Evolutionary conservation across 2,888 invertebrate species (phyloP).

Genomic region (Pteria penguin): DNA sequence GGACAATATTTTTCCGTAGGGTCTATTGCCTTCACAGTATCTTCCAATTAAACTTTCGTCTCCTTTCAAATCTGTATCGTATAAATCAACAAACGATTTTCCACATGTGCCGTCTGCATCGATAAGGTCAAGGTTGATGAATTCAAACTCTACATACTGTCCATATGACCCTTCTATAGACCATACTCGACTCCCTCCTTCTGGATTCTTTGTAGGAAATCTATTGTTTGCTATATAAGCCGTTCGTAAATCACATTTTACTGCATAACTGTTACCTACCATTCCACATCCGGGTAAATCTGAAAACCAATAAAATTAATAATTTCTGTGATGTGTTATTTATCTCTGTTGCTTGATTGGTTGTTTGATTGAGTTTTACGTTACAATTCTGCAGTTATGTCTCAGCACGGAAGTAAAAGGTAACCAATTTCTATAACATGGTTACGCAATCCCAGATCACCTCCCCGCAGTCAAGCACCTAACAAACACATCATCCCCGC

Average conservation of each 20-base stretch:
- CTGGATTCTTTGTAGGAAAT: constrained; percentile 35
- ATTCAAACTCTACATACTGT: constrained; percentile 18
- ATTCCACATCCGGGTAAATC: constrained; percentile 49
- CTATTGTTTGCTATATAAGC: constrained; percentile 39
- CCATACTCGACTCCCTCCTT: constrained; percentile 28
- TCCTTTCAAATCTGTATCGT: constrained; percentile 25
- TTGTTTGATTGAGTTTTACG: no score
- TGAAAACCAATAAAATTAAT: background rate
- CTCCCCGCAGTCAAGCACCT: no score
- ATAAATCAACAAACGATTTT: constrained; percentile 32
- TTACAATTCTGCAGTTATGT: no score
- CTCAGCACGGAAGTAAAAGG: no score
- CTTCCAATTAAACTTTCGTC: background rate
- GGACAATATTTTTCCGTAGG: constrained; percentile 25
- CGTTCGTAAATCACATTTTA: constrained; percentile 25
- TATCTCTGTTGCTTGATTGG: no score
- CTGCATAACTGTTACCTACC: constrained; percentile 2
- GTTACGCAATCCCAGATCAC: no score
- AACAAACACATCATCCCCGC: no score
- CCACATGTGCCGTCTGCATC: constrained; percentile 20
- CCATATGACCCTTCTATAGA: constrained; percentile 38
- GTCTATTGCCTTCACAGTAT: constrained; percentile 37
- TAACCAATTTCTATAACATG: no score
- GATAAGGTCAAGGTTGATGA: constrained; percentile 32
- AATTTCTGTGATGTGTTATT: no score